phyloP scores from a whole-genome alignment of 2,113 vertebrate species.

The Oplegnathus fasciatus region DNA sequence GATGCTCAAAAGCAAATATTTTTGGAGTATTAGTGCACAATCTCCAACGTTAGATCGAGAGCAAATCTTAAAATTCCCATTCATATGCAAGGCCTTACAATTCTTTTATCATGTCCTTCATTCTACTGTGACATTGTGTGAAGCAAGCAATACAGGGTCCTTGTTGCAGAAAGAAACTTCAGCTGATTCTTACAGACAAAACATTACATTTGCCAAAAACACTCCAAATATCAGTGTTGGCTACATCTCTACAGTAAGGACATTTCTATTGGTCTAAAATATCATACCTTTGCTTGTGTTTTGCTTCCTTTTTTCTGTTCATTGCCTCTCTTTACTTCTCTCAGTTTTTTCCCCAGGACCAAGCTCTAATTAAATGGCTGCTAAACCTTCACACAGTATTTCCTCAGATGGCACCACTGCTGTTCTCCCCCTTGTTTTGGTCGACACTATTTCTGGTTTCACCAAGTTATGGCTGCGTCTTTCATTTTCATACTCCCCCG shows the following conservation, averaged over 20 bases:
- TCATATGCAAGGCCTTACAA: not conserved
- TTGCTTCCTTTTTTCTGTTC: not conserved
- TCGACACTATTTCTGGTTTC: conserved; percentile 37
- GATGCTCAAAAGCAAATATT: too few relatives aligned
- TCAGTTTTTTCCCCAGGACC: not conserved
- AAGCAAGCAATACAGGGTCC: not conserved
- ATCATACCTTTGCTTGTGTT: not conserved
- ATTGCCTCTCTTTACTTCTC: not conserved
- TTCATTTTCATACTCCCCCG: not conserved
- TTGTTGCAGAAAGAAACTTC: conserved; percentile 2
- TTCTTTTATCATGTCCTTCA: not conserved
- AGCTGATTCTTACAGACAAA: conserved; percentile 8
- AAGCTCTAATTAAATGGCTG: conserved; percentile 17
- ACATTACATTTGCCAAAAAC: not conserved
- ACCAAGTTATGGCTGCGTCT: not conserved
- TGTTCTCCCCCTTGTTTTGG: conserved; percentile 1
- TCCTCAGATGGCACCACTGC: conserved; percentile 19
- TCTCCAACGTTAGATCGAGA: not conserved
- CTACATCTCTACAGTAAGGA: conserved; percentile 9
- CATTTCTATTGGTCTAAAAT: not conserved
- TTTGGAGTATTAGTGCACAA: not conserved
- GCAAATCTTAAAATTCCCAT: not conserved
- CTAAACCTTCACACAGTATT: not conserved
- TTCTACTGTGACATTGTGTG: not conserved
- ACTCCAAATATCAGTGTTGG: not conserved